Conservation (phyloP, 2,113 vertebrate genomes). For the Forbesichthys agassizii region DNA sequence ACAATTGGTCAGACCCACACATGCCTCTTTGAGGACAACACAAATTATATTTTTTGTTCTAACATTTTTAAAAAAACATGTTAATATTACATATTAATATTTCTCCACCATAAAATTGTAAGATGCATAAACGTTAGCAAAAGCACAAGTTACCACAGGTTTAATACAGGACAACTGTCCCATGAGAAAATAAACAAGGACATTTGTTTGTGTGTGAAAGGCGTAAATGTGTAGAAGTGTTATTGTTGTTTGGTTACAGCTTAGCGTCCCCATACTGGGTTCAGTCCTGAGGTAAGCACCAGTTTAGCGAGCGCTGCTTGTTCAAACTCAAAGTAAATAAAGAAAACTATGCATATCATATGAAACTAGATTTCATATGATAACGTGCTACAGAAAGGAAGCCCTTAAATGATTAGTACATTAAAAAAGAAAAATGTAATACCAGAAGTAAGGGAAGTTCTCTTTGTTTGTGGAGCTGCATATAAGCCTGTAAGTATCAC, state of each 20-base stretch:
- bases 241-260: slow-evolving; percentile 52
- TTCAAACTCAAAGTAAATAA: slow-evolving; percentile 18
- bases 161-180: slow-evolving; percentile 64
- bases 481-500: slow-evolving; percentile 64
- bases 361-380: slow-evolving; percentile 69
- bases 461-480: slow-evolving; percentile 35
- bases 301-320: slow-evolving; percentile 69
- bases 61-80: slow-evolving; percentile 51
- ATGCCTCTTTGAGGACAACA: slow-evolving; percentile 59
- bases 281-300: slow-evolving; percentile 82
- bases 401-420: slow-evolving; percentile 64
- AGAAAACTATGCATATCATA: slow-evolving; percentile 39
- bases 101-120: slow-evolving; percentile 51
- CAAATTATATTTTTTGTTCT: slow-evolving; percentile 53
- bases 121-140: slow-evolving; percentile 53
- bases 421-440: slow-evolving; percentile 32
- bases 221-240: slow-evolving; percentile 39
- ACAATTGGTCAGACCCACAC: slow-evolving; percentile 46
- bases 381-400: slow-evolving; percentile 71
- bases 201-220: slow-evolving; percentile 15
- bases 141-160: slow-evolving; percentile 75
- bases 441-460: slow-evolving; percentile 55
- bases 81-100: slow-evolving; percentile 63
- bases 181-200: slow-evolving; percentile 34
- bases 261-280: slow-evolving; percentile 71